Evolutionary conservation across 2,888 invertebrate species (phyloP), one percentile per base, ranked within the genome.

Genomic region (Cacoxenus indagator): DNA sequence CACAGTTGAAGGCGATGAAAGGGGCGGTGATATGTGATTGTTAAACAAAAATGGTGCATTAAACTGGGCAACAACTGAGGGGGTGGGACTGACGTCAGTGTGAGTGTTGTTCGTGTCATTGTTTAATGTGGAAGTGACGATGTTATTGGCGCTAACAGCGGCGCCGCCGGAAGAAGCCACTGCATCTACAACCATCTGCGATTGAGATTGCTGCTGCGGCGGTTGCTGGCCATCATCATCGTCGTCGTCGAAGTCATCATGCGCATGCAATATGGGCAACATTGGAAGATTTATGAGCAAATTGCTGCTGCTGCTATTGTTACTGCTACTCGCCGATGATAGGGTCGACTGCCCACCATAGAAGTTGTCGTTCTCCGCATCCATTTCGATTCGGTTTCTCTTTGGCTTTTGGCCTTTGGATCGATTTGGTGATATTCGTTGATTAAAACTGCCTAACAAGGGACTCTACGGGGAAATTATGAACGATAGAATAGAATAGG

Each of bases 301-400:
- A 75, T 79, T 77, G 68, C 74, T 79, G 72, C 74, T 78, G 68
- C 77, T 82, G 73, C 79, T 84, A 67, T 75, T 78, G 67, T 75
- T 76, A 70, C 80, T 83, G 78, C 81, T 83, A 78, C 78, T 85
- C 37, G 78, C 77, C 71, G 76, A 77, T 68, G 83, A 80, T 64
- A 84, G 76, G 46, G 75, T 81, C 67, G 81, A 75, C 72, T 70
- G 73, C 66, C 67, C 75, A n/a, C n/a, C n/a, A 72, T 73, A 75
- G 64, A 72, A 76, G 70, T 72, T 57, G 27, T 84, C 82, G 75
- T 79, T 83, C 75, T 83, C 81, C 67, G 75, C 68, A 70, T 78
- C 75, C 77, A 78, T 77, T 54, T 70, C 71, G 8, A 6, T 51
- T 31, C 11, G 17, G 31, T n/a, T n/a, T 54, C 22, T 27, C 37